These are phyloP conservation scores for Diorhabda sublineata DNA, from an alignment of 1,140 invertebrate genomes.

Conservation along the genomic window DNA sequence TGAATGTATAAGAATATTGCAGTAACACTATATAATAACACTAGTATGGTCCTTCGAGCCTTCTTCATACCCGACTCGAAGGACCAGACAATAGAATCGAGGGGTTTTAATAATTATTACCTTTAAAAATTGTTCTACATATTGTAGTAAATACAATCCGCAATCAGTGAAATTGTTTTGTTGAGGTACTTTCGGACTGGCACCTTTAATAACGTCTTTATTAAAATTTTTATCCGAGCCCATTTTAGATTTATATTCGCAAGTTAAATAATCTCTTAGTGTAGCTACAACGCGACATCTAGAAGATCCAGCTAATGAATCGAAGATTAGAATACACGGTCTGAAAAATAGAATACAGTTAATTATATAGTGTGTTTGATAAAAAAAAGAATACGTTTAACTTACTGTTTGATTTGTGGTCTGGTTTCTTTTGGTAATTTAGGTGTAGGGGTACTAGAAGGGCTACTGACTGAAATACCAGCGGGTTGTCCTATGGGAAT, in stretches of 20 bases:
- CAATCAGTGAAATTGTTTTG: constrained; percentile 97
- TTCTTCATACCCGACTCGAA: too few species aligned
- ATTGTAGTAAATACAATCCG: constrained; percentile 92
- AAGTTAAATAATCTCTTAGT: constrained; percentile 81
- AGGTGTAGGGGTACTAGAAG: constrained; percentile 1
- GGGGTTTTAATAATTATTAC: constrained; percentile 44
- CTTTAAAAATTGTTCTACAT: constrained; percentile 92
- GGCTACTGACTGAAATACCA: constrained; percentile 21
- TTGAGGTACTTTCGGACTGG: constrained; percentile 85
- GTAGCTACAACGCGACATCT: constrained; percentile 79
- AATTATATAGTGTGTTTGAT: neutral
- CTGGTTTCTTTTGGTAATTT: constrained; percentile 41
- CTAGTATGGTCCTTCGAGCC: too few species aligned
- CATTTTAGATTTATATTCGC: constrained; percentile 83
- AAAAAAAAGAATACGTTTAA: constrained; percentile 15
- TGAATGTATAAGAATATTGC: too few species aligned
- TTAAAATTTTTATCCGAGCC: constrained; percentile 61
- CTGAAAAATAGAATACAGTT: constrained; percentile 46
- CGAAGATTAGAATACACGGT: constrained; percentile 92
- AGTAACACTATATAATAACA: too few species aligned
- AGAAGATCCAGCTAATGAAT: constrained; percentile 80
- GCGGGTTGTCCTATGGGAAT: constrained; percentile 35
- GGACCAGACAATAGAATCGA: too few species aligned
- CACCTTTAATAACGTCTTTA: constrained; percentile 78
- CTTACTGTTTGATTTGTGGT: constrained; percentile 58